Percentiles rank a stretch among this genome's conserved stretches.
Evolutionary conservation across 2,113 vertebrate species (phyloP).

Genomic region (Stictonetta naevosa): DNA sequence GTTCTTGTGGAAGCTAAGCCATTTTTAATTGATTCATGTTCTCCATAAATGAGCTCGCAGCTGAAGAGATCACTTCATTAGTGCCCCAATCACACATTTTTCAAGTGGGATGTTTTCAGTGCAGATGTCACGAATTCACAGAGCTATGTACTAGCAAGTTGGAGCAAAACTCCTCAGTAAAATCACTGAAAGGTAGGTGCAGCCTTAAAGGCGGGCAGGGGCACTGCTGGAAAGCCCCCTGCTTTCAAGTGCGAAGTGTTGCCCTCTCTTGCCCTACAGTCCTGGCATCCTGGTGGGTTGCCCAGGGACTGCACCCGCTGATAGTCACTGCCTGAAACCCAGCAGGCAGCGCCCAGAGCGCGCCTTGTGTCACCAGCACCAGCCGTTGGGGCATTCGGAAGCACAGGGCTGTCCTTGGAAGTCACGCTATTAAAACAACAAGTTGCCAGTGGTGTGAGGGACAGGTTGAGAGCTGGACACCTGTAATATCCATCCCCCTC

Average conservation of each 20-base stretch:
- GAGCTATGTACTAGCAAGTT: neutral
- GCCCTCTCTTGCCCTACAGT: neutral
- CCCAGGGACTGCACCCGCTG: no score
- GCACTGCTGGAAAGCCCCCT: neutral
- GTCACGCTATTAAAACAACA: neutral
- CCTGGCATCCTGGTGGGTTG: no score
- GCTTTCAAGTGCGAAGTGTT: neutral
- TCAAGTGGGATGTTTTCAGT: neutral
- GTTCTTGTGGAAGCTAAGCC: neutral
- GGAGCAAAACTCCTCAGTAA: neutral
- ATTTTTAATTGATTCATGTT: neutral
- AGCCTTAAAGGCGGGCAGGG: neutral
- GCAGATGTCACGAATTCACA: neutral
- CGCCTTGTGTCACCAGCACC: neutral
- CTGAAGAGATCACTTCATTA: neutral
- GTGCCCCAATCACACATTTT: neutral
- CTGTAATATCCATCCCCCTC: neutral
- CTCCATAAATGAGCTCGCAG: neutral
- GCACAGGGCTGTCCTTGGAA: neutral
- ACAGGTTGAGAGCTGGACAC: neutral
- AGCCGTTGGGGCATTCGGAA: neutral
- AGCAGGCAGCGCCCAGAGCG: neutral
- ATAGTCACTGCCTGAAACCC: neutral
- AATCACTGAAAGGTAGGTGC: neutral
- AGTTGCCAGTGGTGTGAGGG: neutral